These are phyloP conservation scores for Pseudoatta argentina DNA, from an alignment of 1,140 invertebrate genomes.

Conservation along the genomic window DNA sequence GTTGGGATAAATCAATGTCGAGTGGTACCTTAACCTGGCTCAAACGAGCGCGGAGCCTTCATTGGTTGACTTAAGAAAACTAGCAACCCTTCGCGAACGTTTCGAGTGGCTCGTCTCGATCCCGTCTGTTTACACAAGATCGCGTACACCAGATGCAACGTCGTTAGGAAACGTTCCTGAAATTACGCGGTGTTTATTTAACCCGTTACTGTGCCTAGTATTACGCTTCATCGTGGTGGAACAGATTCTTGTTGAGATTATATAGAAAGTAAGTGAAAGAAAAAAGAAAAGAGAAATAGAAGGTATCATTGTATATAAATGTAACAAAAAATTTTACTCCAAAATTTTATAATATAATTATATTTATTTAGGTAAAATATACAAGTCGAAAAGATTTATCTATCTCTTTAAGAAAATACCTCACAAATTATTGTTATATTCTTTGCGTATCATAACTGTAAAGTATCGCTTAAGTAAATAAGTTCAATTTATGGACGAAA, in stretches of 20 bases:
- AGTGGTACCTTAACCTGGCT: slow-evolving; percentile 72
- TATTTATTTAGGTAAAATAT: background rate
- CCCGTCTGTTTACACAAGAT: slow-evolving; percentile 74
- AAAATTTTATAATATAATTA: background rate
- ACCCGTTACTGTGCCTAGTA: slow-evolving; percentile 60
- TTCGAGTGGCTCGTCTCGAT: slow-evolving; percentile 75
- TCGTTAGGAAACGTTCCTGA: slow-evolving; percentile 66
- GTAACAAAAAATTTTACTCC: background rate
- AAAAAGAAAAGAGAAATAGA: background rate
- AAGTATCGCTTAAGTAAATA: slow-evolving; percentile 20
- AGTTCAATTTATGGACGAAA: slow-evolving; percentile 37
- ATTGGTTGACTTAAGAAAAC: slow-evolving; percentile 72
- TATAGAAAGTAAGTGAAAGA: background rate
- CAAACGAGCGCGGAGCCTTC: slow-evolving; percentile 53
- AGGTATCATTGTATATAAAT: slow-evolving; percentile 6
- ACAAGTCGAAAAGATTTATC: background rate
- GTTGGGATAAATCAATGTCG: slow-evolving; percentile 73
- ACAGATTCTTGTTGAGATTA: slow-evolving; percentile 44
- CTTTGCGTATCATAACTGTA: background rate
- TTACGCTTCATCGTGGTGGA: slow-evolving; percentile 49
- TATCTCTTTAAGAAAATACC: background rate
- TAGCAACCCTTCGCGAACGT: slow-evolving; percentile 73
- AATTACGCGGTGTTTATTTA: slow-evolving; percentile 76
- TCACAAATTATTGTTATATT: background rate
- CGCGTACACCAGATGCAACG: slow-evolving; percentile 73